Base-by-base conservation (phyloP, 2,113 vertebrate genomes). In the Myrmophylax atrothorax region DNA sequence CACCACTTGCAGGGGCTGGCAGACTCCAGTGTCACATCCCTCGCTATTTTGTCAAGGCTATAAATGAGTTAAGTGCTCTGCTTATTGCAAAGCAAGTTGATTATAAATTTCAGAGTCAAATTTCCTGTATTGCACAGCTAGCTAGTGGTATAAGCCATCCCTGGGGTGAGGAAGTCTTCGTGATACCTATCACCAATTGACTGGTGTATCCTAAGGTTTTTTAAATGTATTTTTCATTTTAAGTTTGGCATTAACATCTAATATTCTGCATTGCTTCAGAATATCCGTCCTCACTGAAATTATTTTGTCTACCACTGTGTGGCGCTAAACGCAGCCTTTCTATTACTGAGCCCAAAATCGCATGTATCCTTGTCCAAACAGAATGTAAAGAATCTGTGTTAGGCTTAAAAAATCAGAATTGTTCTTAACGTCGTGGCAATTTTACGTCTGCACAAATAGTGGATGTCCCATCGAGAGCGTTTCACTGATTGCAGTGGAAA, bases 301-400 rank as follows among this genome's bases (percentile, higher is more conserved):
- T 33, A 17, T 3, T 25, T 46, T 31, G 82, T 68, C 66, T 58
- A 76, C 93, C 92, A 91, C 92, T 82, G 26, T n/a, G 94, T 93
- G 96, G 93, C 96, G 92, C 90, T 87, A 94, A 89, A 66, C 14
- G 49, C 88, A 90, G 26, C 23, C 31, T 68, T 94, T 96, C 90
- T 28, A 37, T 53, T 56, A 44, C 10, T 31, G 44, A 46, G 35
- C 3, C 33, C 16, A 12, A 12, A 52, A 94, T 25, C n/a, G 24
- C 6, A 5, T 3, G 1, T 24, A 19, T 33, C 7, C 1, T 53
- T 62, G 56, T 2, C 33, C 60, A 93, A 24, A 38, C 6, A 58
- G 28, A 87, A 84, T 2, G 8, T 9, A 40, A 53, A 82, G 14
- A 42, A 55, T 47, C 29, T 26, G 4, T 22, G 8, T n/a, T 68